Percentiles rank a stretch among this genome's conserved stretches.
These are phyloP conservation scores for Coreius guichenoti DNA, from an alignment of 2,797 vertebrate species.

Conservation along the genomic window DNA sequence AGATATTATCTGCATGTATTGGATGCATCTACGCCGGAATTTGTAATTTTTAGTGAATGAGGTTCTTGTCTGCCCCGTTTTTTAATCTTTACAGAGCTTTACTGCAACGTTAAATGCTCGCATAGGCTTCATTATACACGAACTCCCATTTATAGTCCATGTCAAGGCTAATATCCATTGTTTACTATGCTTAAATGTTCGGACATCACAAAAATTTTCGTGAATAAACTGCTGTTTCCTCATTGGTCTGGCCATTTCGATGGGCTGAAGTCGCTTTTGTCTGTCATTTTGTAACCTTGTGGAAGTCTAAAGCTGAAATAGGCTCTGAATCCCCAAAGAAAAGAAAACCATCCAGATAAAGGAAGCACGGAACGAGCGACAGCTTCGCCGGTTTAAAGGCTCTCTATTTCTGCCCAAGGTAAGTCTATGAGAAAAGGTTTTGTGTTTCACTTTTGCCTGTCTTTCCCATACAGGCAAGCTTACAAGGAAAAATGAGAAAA, in stretches of 20 bases:
- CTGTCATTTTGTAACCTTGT: constrained; percentile 57
- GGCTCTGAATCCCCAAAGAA: constrained; percentile 26
- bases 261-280: constrained; percentile 53
- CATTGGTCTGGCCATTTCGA: constrained; percentile 28
- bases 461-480: constrained; percentile 63
- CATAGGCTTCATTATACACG: constrained; percentile 8
- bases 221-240: constrained; percentile 19
- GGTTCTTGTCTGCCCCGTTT: constrained; percentile 67
- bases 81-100: constrained; percentile 69
- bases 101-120: constrained; percentile 57
- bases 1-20: constrained; percentile 42
- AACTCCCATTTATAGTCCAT: constrained; percentile 7
- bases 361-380: constrained; percentile 57
- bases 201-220: not conserved
- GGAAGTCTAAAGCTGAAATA: constrained; percentile 25
- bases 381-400: constrained; percentile 70
- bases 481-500: constrained; percentile 46
- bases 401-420: constrained; percentile 76
- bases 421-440: constrained; percentile 66
- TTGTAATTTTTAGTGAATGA: constrained; percentile 61
- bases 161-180: not conserved
- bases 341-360: constrained; percentile 32
- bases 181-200: constrained; percentile 26
- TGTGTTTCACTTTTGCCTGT: constrained; percentile 63
- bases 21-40: constrained; percentile 49